Evolutionary conservation across 2,797 vertebrate genomes (phyloP), one percentile per base, ranked within the genome.

Genomic region (Epinephelus awoara): DNA sequence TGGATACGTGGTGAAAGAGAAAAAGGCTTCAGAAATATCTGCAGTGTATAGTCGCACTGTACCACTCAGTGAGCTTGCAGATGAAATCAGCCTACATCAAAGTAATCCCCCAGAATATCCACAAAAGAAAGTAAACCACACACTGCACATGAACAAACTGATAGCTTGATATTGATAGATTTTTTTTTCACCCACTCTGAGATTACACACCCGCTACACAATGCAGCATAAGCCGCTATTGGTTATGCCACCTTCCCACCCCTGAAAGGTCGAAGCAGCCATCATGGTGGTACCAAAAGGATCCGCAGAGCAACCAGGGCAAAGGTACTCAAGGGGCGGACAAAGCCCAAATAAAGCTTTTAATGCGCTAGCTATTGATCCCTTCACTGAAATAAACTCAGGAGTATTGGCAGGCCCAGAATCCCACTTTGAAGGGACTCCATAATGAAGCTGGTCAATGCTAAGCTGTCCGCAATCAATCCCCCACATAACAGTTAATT

Each of bases 361-460:
- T 95, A 96, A 95, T 96, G 94, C 90, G 87, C 90, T 86, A 74
- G 80, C 83, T 92, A 96, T 96, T 92, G 95, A 96, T 95, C 92
- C 80, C 80, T 82, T 85, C 81, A 88, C 92, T 91, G 93, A 95
- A 95, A 96, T 96, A 95, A 96, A 96, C 94, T 94, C 92, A 75
- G 92, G 85, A 92, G 88, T 95, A 95, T 96, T 95, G 95, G 94
- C 95, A 96, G 93, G 88, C 79, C 90, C 88, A 91, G 93, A 95
- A 95, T 95, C 94, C 91, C 89, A 93, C 94, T 95, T 95, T 95
- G 94, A 96, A 95, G 94, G 93, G 91, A 95, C 95, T 95, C 95
- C 91, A 95, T 96, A 95, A 96, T 95, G 94, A 95, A 96, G 94
- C 91, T 92, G 93, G 93, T 96, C 95, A 95, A 96, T 96, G 95